Conservation (phyloP, 2,113 vertebrate genomes). For the Malurus cyaneus region DNA sequence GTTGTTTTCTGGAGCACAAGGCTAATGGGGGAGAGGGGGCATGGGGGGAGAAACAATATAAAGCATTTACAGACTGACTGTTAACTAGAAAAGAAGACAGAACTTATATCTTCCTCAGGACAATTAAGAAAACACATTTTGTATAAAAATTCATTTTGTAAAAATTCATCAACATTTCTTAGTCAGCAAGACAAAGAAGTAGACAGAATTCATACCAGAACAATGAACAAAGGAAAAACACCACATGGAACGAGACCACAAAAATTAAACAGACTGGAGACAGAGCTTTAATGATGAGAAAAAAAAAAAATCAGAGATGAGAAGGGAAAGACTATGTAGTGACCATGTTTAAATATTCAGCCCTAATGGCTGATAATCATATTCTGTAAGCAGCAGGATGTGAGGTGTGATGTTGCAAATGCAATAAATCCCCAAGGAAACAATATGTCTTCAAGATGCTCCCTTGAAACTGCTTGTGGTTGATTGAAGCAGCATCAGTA, state of each 20-base stretch:
- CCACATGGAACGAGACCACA: neutral
- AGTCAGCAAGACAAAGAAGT: neutral
- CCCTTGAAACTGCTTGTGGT: neutral
- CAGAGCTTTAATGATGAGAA: neutral
- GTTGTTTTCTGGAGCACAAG: neutral
- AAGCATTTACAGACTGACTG: neutral
- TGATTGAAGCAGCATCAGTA: neutral
- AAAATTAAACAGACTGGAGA: neutral
- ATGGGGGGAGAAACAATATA: neutral
- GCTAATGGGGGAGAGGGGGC: rapidly evolving
- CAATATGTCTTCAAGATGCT: neutral
- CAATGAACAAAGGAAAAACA: neutral
- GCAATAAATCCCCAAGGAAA: slow-evolving; percentile 45
- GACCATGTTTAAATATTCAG: slow-evolving; percentile 5
- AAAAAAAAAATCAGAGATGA: neutral
- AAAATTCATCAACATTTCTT: neutral
- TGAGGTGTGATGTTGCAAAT: slow-evolving; percentile 26
- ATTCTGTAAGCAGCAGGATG: slow-evolving; percentile 11
- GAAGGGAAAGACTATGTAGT: neutral
- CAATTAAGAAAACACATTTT: neutral
- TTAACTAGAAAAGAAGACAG: neutral
- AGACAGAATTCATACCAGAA: neutral
- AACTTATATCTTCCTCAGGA: neutral
- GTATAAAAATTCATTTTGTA: neutral
- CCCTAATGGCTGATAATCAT: slow-evolving; percentile 1